These are phyloP conservation scores for Buphagus erythrorhynchus DNA, from an alignment of 2,797 vertebrate genomes.

Conservation along the genomic window DNA sequence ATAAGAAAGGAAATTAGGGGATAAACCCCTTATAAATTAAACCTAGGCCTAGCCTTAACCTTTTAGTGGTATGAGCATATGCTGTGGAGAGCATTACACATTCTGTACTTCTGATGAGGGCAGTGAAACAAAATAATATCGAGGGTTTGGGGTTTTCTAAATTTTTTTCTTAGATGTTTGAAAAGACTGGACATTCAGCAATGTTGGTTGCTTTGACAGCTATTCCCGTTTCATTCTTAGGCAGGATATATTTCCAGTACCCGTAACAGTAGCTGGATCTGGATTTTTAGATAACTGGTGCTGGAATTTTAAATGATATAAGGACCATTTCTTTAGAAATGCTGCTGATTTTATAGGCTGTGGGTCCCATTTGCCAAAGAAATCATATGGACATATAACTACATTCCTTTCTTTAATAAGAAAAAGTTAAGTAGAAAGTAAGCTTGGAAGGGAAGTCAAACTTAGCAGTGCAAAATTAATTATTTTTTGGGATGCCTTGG, in stretches of 20 bases:
- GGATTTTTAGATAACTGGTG: slow-evolving; percentile 18
- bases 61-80: not conserved
- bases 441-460: not conserved
- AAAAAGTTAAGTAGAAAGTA: not conserved
- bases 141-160: not conserved
- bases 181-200: not conserved
- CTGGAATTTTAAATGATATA: not conserved
- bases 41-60: slow-evolving; percentile 68
- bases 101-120: not conserved
- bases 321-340: slow-evolving; percentile 7
- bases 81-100: not conserved
- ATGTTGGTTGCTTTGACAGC: not conserved
- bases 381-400: not conserved
- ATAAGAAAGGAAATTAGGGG: not conserved
- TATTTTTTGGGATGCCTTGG: slow-evolving; percentile 8
- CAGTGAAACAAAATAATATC: not conserved
- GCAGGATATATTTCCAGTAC: not conserved
- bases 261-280: not conserved
- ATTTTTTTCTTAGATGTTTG: not conserved
- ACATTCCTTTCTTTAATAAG: slow-evolving; percentile 19
- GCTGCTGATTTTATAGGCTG: not conserved
- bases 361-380: slow-evolving; percentile 66
- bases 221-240: not conserved
- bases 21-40: not conserved
- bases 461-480: not conserved